Percentiles rank a stretch among this genome's conserved stretches.
Evolutionary conservation across 2,888 invertebrate species (phyloP).

Genomic region (Imbricaverruca yamaguchii): DNA sequence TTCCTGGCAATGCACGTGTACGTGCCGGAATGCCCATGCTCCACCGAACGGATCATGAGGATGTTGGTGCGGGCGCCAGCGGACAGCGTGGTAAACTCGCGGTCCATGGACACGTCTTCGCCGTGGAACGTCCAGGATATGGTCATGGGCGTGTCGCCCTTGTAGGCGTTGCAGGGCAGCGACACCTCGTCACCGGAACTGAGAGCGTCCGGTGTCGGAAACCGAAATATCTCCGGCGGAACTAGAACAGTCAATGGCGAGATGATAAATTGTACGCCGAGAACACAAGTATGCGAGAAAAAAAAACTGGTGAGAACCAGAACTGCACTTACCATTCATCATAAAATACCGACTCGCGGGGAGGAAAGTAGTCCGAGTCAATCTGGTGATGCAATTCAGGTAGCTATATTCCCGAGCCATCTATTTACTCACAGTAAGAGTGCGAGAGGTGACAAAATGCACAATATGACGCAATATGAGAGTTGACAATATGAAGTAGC

Average conservation of each 20-base stretch:
- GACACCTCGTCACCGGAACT: constrained; percentile 38
- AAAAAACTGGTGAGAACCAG: too few species aligned
- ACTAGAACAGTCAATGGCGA: not conserved
- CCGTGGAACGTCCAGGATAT: constrained; percentile 38
- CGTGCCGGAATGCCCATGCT: constrained; percentile 60
- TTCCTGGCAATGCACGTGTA: constrained; percentile 69
- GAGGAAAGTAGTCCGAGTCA: too few species aligned
- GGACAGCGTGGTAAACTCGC: constrained; percentile 33
- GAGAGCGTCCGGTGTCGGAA: constrained; percentile 18
- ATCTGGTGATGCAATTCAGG: too few species aligned
- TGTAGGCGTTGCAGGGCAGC: constrained; percentile 37
- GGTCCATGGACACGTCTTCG: constrained; percentile 27
- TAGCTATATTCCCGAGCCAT: too few species aligned
- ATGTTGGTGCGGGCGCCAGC: constrained; percentile 55
- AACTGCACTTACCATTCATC: too few species aligned
- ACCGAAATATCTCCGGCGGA: not conserved
- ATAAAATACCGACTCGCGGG: too few species aligned
- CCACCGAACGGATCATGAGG: constrained; percentile 60
- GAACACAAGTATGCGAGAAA: too few species aligned
- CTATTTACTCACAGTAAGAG: too few species aligned
- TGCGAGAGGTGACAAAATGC: too few species aligned
- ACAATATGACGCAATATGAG: too few species aligned
- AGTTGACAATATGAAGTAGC: too few species aligned
- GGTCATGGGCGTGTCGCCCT: constrained; percentile 39
- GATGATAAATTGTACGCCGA: too few species aligned